Base-by-base conservation (phyloP, 2,888 invertebrate species). In the Malthinus flaveolus region DNA sequence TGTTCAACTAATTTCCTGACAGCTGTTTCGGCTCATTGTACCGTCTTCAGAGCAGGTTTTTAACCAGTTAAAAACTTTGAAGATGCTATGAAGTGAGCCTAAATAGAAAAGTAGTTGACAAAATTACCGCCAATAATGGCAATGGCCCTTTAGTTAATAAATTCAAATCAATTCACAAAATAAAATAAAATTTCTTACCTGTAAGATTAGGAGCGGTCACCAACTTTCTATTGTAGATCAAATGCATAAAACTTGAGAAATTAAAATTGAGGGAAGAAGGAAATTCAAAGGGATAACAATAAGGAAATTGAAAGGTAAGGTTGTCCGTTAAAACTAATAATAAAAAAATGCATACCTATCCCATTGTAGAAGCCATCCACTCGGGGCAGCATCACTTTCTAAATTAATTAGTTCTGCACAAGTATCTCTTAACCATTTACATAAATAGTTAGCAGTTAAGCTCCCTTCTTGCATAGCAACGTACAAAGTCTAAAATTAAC, bases 281-380 rank as follows among this genome's bases (percentile, higher is more conserved):
- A 34, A 35, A 33, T 48, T 34, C 34, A 34, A n/a, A 11, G 10
- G 47, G 32, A 47, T 13, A 33, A 34, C 8, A 32, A 47, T 34
- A 32, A 34, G 34, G 33, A 13, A 47, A 47, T 32, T 32, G 32
- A 47, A 48, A 32, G 11, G 15, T 35, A 39, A 37, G 31, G 13
- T 35, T 48, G 32, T 48, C 33, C 33, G 13, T 49, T 36, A 48
- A 32, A 32, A 11, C 9, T 10, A 32, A 45, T 23, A 52, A 53
- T 37, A 37, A 12, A 54, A 49, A 33, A 76, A 75, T 75, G 78
- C 82, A 79, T 88, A 88, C 88, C 87, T 88, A 84, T 88, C 87
- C 88, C 88, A 89, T 73, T 85, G 83, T 75, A 87, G 85, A 69
- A 82, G 81, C 88, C 88, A 88, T 70, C 87, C 87, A 37, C 81